Percentiles rank a stretch among this genome's conserved stretches.
phyloP scores from a whole-genome alignment of 2,797 vertebrate species.

The Cephalopachus bancanus region DNA sequence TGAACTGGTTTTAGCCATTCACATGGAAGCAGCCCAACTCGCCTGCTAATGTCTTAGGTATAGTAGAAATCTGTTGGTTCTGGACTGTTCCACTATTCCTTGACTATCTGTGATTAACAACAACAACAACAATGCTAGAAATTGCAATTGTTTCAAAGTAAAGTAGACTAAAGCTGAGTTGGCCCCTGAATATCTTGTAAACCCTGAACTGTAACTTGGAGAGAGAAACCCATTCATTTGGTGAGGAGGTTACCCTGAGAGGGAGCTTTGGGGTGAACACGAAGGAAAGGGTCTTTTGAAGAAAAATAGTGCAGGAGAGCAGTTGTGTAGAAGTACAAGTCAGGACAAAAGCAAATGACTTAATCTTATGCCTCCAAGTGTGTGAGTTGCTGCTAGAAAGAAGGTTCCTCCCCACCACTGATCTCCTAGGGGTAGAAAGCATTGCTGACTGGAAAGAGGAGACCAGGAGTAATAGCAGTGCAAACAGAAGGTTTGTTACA shows the following conservation, averaged over 20 bases:
- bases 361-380: background rate
- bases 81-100: background rate
- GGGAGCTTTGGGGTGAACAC: background rate
- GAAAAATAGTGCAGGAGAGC: background rate
- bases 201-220: background rate
- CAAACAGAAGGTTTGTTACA: background rate
- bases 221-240: background rate
- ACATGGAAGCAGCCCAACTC: background rate
- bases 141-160: conserved; percentile 51
- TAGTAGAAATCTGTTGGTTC: background rate
- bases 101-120: conserved; percentile 33
- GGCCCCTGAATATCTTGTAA: background rate
- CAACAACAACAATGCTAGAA: background rate
- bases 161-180: conserved; percentile 39
- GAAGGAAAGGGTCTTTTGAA: background rate
- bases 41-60: background rate
- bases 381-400: background rate
- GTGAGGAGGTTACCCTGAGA: background rate
- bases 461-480: background rate
- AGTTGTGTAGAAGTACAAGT: background rate
- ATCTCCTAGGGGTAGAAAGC: background rate
- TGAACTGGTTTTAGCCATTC: background rate
- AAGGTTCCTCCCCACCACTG: background rate
- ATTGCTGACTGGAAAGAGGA: background rate
- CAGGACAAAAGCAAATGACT: background rate